Conservation (phyloP, 2,113 vertebrate species). For the Donacobius atricapilla region DNA sequence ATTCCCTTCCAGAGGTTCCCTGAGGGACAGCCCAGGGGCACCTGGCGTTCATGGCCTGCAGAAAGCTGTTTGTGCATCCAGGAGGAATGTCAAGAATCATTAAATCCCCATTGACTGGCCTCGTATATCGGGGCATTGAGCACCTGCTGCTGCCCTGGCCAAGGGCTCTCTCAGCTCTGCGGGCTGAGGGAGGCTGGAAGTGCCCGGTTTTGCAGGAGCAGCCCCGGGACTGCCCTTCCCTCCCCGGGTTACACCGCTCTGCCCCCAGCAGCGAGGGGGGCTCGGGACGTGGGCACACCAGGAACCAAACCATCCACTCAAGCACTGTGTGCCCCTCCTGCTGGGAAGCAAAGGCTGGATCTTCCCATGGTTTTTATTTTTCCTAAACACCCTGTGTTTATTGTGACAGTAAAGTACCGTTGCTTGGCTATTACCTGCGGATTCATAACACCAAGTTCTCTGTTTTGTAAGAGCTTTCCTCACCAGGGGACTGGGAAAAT, state of each 20-base stretch:
- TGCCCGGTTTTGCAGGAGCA: neutral
- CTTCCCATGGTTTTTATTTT: neutral
- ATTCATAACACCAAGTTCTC: neutral
- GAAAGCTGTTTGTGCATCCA: neutral
- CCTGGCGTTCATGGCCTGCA: neutral
- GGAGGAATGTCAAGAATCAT: neutral
- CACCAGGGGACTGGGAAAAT: neutral
- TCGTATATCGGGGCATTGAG: neutral
- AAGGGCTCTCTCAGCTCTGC: neutral
- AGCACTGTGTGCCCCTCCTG: neutral
- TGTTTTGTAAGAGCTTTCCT: neutral
- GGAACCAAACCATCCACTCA: neutral
- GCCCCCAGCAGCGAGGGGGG: too few relatives aligned
- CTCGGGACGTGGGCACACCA: neutral
- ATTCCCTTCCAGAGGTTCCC: accelerated
- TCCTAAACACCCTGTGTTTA: neutral
- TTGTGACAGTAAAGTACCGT: accelerated
- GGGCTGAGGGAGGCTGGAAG: neutral
- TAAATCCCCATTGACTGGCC: neutral
- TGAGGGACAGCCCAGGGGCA: neutral
- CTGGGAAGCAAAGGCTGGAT: neutral
- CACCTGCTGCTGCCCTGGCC: neutral
- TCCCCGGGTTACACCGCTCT: accelerated
- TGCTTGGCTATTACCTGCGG: neutral
- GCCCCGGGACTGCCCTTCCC: accelerated